Conservation (phyloP, 2,797 vertebrate species). For the Parotocinclus haroldoi region DNA sequence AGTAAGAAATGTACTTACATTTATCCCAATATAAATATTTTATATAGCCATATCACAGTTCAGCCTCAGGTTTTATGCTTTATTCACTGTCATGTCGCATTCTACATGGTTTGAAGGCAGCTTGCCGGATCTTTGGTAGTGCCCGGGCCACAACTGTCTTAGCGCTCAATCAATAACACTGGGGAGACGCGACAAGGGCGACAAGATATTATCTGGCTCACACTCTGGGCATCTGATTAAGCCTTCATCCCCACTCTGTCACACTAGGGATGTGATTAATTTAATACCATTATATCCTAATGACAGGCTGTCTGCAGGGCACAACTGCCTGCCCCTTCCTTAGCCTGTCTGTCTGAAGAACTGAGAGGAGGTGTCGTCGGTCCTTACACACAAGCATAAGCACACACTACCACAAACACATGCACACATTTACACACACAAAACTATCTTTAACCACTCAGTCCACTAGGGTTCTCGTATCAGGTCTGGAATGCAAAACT, state of each 20-base stretch:
- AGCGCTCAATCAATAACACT: slow-evolving; percentile 78
- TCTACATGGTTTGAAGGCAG: background rate
- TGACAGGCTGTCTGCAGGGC: slow-evolving; percentile 75
- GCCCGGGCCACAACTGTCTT: slow-evolving; percentile 67
- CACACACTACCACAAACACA: slow-evolving; percentile 19
- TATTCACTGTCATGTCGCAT: slow-evolving; percentile 1
- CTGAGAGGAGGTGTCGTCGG: slow-evolving; percentile 20
- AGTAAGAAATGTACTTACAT: too few relatives aligned
- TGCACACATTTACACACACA: too few relatives aligned
- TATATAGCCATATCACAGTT: too few relatives aligned
- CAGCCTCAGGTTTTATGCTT: background rate
- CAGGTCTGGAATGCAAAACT: slow-evolving; percentile 37
- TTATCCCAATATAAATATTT: too few relatives aligned
- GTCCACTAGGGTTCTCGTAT: slow-evolving; percentile 35
- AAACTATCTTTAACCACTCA: slow-evolving; percentile 13
- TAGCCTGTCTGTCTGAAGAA: slow-evolving; percentile 38
- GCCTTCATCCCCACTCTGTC: slow-evolving; percentile 80
- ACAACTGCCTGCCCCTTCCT: slow-evolving; percentile 49
- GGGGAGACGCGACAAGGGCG: slow-evolving; percentile 79
- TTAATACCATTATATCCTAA: slow-evolving; percentile 83
- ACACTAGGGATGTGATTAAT: slow-evolving; percentile 79
- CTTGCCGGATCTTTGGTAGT: slow-evolving; percentile 35
- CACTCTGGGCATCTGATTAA: slow-evolving; percentile 79
- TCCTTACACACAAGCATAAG: slow-evolving; percentile 25
- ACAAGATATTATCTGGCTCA: slow-evolving; percentile 83